Evolutionary conservation across 2,888 invertebrate genomes (phyloP), one percentile per base, ranked within the genome.

Genomic region (Pilophorus perplexus): DNA sequence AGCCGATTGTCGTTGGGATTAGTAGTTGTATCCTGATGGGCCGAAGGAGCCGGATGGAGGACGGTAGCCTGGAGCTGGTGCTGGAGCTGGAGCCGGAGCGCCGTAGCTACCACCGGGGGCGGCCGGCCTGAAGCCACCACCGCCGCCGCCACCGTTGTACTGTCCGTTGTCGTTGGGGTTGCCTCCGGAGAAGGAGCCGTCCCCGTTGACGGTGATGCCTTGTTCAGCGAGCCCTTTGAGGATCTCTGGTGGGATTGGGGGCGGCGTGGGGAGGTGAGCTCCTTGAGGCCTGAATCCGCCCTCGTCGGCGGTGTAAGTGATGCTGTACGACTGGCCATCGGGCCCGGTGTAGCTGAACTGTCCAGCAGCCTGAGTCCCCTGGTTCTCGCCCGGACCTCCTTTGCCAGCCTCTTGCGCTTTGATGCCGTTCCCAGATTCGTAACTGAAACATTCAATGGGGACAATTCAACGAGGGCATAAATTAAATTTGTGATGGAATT

Each of bases 201-300:
- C 65, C n/a, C 42, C 54, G 55, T 54, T 44, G 52, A 40, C 54
- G 14, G 65, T 23, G 55, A 65, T 65, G 5, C 65, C 66, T 33
- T 71, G 68, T 2, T 67, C 67, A 27, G 70, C 68, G 20, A 73
- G 70, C 23, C 72, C 71, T 66, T 71, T 71, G 65, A 72, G 72
- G 71, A 79, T 89, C 71, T 85, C 88, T 60, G 83, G 80, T 10
- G 89, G 89, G 72, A 89, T 86, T 23, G 90, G 88, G 18, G 89
- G 90, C 3, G 90, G 87, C 10, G 89, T 90, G n/a, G 90, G 90
- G 48, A 90, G 79, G 76, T 90, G 89, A 50, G 84, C 86, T 37
- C 90, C 90, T 77, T 82, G 69, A 2, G 75, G 72, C 3, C 71
- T 70, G 72, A 75, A 75, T 28, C 75, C 75, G 75, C 85, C 84